phyloP scores from a whole-genome alignment of 2,888 invertebrate species.

The Philereme transversata region DNA sequence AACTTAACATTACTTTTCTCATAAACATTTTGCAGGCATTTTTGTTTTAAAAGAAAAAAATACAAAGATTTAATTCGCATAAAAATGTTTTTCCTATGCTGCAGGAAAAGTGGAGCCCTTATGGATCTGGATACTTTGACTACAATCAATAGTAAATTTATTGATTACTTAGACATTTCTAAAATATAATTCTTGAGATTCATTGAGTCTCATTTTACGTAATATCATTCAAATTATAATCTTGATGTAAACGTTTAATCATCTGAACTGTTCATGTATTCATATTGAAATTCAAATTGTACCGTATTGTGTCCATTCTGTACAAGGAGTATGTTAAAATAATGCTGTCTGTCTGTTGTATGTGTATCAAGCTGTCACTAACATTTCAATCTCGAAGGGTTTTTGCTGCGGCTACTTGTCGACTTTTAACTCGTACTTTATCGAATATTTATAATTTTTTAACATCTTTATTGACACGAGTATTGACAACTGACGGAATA shows the following conservation, averaged over 20 bases:
- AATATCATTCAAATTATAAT: conserved; percentile 58
- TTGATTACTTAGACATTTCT: too few relatives aligned
- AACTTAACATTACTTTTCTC: too few relatives aligned
- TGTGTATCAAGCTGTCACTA: conserved; percentile 81
- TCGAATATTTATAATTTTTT: conserved; percentile 79
- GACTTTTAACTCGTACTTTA: conserved; percentile 61
- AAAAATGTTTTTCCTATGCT: too few relatives aligned
- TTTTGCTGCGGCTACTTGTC: conserved; percentile 72
- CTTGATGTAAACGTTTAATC: conserved; percentile 69
- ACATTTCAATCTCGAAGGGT: conserved; percentile 79
- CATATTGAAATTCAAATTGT: conserved; percentile 79
- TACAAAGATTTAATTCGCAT: too few relatives aligned
- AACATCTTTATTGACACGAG: conserved; percentile 81
- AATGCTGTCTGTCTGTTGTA: conserved; percentile 78
- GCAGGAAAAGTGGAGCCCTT: too few relatives aligned
- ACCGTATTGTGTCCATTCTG: conserved; percentile 74
- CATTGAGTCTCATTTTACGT: neutral
- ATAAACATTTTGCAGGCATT: too few relatives aligned
- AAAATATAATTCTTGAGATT: too few relatives aligned
- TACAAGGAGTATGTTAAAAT: conserved; percentile 83
- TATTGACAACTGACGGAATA: conserved; percentile 67
- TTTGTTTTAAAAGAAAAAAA: too few relatives aligned
- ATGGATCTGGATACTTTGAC: too few relatives aligned
- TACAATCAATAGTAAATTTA: too few relatives aligned
- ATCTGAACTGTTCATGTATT: conserved; percentile 69